Base-by-base conservation (phyloP, 2,888 invertebrate species). In the Exephanes ischioxanthus region DNA sequence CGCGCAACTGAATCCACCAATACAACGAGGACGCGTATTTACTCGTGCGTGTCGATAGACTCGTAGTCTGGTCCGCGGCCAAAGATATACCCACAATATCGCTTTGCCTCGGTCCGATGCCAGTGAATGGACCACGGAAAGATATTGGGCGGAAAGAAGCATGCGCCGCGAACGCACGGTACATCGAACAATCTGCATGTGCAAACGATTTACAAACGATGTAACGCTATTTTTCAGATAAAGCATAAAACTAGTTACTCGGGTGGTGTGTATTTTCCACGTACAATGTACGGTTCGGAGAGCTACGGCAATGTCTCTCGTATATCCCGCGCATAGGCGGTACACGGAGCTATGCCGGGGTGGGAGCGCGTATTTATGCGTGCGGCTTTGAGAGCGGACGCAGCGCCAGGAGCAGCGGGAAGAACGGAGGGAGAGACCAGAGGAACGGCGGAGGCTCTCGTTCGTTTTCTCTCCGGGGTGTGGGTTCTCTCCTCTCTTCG, bases 401-500 rank as follows among this genome's bases (percentile, higher is more conserved):
- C 70, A 41, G 22, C 70, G 26, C 22, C 70, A 51, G n/a, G n/a
- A 71, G 41, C 41, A 71, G 51, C 30, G 37, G 71, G 37, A 71
- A 22, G 53, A 48, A 68, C 4, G 33, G 51, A 51, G 33, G 30
- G 66, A 76, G 63, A 48, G 45, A 48, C 16, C 45, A 1, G 45
- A 48, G 45, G 16, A 26, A 30, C 16, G 63, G 66, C 48, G 16
- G 77, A 77, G 77, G 48, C 79, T 48, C 58, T 63, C 71, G 51
- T 63, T 80, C 76, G 71, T 77, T 63, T 71, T 76, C 80, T 66
- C 71, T 58, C 66, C 16, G 80, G 53, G 55, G 63, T 85, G 75
- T 66, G 11, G 75, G 51, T 66, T 66, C 66, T 51, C 66, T 67
- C 51, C n/a, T 66, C 66, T 51, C 66, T 41, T 37, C n/a, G 88